phyloP scores from a whole-genome alignment of 2,797 vertebrate genomes.

The Lepidocolaptes lacrymiger region DNA sequence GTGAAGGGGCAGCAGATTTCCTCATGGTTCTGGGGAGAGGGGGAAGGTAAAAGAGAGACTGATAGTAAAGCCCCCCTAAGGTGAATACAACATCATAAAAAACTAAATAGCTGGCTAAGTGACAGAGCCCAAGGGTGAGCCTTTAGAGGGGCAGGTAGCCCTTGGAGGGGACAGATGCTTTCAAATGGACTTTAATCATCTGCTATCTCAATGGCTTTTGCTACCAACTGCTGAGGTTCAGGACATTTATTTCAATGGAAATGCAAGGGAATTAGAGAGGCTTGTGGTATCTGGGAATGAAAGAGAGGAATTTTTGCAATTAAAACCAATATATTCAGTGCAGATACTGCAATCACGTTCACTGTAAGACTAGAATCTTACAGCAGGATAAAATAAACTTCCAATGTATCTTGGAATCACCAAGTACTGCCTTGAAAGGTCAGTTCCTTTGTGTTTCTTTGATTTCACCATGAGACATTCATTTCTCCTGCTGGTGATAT shows the following conservation, averaged over 20 bases:
- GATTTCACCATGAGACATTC: background rate
- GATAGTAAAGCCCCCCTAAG: background rate
- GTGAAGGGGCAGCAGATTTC: slow-evolving; percentile 57
- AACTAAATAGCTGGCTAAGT: slow-evolving; percentile 12
- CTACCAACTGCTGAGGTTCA: slow-evolving; percentile 13
- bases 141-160: background rate
- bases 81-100: slow-evolving; percentile 29
- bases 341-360: background rate
- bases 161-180: background rate
- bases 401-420: background rate
- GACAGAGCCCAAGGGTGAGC: background rate
- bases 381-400: background rate
- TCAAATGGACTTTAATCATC: slow-evolving; percentile 1
- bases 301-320: background rate
- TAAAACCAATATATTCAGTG: background rate
- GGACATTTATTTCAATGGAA: background rate
- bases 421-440: background rate
- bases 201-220: background rate
- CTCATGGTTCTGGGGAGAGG: background rate
- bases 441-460: background rate
- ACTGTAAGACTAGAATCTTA: background rate
- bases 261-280: background rate
- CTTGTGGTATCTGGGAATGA: background rate
- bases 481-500: background rate
- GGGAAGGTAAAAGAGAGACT: background rate